Percentiles rank a stretch among this genome's conserved stretches.
Evolutionary conservation across 2,888 invertebrate genomes (phyloP).

Genomic region (Labia minor): DNA sequence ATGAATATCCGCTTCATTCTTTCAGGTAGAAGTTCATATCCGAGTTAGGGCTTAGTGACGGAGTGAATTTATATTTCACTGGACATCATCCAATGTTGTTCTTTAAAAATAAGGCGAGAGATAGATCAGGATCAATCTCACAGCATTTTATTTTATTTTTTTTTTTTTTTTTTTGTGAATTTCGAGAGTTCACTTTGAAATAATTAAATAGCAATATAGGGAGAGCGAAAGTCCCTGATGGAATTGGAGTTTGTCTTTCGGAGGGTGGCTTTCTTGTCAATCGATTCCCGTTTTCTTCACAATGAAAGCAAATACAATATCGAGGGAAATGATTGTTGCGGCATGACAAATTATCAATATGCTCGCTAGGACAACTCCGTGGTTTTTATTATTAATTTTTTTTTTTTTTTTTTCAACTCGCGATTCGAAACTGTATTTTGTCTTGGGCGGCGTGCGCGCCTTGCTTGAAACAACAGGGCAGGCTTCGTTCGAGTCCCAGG

Average conservation of each 20-base stretch:
- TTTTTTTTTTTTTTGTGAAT: too few species aligned
- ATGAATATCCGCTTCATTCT: too few species aligned
- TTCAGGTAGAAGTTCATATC: background rate
- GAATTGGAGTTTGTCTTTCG: background rate
- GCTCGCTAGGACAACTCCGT: background rate
- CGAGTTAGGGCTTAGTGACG: background rate
- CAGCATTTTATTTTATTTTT: too few species aligned
- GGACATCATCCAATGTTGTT: background rate
- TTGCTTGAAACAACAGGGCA: slow-evolving; percentile 22
- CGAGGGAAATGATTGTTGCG: slow-evolving; percentile 4
- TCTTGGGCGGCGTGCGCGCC: slow-evolving; percentile 14
- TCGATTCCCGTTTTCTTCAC: slow-evolving; percentile 6
- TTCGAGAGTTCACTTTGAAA: too few species aligned
- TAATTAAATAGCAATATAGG: too few species aligned
- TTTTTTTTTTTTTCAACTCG: too few species aligned
- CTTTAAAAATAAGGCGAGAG: too few species aligned
- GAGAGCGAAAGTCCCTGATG: too few species aligned
- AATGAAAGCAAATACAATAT: slow-evolving; percentile 13
- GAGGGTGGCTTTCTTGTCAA: slow-evolving; percentile 7
- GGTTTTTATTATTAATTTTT: slow-evolving; percentile 22
- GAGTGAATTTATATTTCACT: background rate
- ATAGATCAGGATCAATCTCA: too few species aligned
- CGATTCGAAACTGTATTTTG: slow-evolving; percentile 17
- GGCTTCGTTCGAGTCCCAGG: background rate
- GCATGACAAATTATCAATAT: slow-evolving; percentile 2